Evolutionary conservation across 2,888 invertebrate genomes (phyloP), one percentile per base, ranked within the genome.

Genomic region (Buathra laborator): DNA sequence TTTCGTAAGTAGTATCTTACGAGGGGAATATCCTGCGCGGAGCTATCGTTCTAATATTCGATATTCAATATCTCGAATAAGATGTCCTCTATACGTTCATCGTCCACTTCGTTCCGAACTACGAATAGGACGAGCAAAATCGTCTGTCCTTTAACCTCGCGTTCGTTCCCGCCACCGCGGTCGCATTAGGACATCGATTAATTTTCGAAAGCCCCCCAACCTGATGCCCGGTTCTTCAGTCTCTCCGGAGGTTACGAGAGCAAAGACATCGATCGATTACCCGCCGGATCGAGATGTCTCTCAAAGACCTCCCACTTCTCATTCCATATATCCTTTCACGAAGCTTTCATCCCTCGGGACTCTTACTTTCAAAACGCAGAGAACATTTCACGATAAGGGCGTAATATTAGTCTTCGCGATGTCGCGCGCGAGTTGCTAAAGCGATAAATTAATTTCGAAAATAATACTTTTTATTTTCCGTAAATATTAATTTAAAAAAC

Each of bases 181-280:
- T 12, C 44, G 68, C 80, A 80, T 84, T 84, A 80, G 76, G 43
- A 71, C 66, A 64, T 66, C 76, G 75, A 84, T 84, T 80, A 84
- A 84, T 84, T 84, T 76, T 71, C 48, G 64, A 72, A 43, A 80
- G 76, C 80, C 64, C 79, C 75, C 16, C 12, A 46, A 72, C 78
- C 75, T 6, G 43, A 64, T 62, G 62, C 70, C 56, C 24, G 56
- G 67, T 24, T 32, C 68, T 51, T 59, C 29, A 44, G 56, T 44
- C 71, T 80, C 76, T 80, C 76, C 14, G 66, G 76, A 76, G 75
- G 62, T 80, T 76, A 71, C 80, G 19, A 43, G 48, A 76, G 56
- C 76, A 71, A 76, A 80, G 80, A 76, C 80, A 70, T 37, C 70
- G 53, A 80, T 84, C 84, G 75, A 84, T 84, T 76, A 80, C 76